Base-by-base conservation (phyloP, 2,113 vertebrate genomes). In the Nibea coibor region DNA sequence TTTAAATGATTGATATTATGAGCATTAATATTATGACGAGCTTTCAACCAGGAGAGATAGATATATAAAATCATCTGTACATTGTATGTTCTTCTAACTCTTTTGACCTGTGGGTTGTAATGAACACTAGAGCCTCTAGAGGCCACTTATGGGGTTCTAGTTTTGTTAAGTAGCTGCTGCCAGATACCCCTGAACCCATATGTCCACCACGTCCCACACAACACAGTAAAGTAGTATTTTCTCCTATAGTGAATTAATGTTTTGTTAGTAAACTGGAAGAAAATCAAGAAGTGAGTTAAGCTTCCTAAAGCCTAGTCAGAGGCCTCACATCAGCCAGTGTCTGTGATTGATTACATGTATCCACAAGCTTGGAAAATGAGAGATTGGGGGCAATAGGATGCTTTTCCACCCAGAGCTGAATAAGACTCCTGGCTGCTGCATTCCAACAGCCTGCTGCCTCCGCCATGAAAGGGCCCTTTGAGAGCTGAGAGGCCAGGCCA, bases 401-500 rank as follows among this genome's bases (percentile, higher is more conserved):
- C 87, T 67, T 89, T 91, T 88, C 87, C 82, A 87, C 72, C 58
- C 17, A 10, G 56, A 65, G 72, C 75, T 71, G 72, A 75, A 82
- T 78, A 53, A 74, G 72, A 84, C 69, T 65, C 59, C 57, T 72
- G 56, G 80, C 75, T 82, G 31, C 72, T 73, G 77, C 90, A 92
- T 93, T 93, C 91, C 89, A 80, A n/a, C 68, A 78, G 79, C 82
- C 65, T 81, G 81, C 83, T 78, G 74, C 87, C 80, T 89, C 69
- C 14, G 31, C 79, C 72, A 93, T 94, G 94, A 94, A 94, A 93
- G 92, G 70, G 72, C 54, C 91, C 88, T 93, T 95, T 95, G 92
- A 94, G 85, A 81, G 75, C 84, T 47, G 67, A 86, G 85, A 87
- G 92, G 87, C 89, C 88, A 85, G 79, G 79, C 81, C 82, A 86